These are phyloP conservation scores for Echinarachnius parma DNA, from an alignment of 53 echinoderm and acorn worm genomes.

Conservation along the genomic window DNA sequence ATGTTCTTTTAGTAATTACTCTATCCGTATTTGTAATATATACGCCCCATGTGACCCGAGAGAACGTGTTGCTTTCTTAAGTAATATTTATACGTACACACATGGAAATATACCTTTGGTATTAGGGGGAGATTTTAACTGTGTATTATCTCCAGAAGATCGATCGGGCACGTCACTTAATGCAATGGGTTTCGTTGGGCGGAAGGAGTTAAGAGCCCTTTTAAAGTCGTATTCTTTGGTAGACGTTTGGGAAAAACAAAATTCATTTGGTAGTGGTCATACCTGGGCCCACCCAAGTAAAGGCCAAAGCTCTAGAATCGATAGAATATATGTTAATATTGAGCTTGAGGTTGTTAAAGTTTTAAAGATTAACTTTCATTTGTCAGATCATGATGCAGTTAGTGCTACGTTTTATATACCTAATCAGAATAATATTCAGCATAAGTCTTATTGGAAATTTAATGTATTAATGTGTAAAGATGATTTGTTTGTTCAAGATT, in stretches of 20 bases:
- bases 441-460: slow-evolving; percentile 55
- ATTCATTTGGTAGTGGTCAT: not conserved
- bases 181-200: slow-evolving; percentile 15
- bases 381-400: slow-evolving; percentile 52
- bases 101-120: slow-evolving; percentile 3
- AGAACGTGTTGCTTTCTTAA: slow-evolving; percentile 4
- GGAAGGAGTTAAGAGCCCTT: slow-evolving; percentile 8
- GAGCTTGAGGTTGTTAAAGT: not conserved
- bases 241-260: not conserved
- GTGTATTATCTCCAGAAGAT: not conserved
- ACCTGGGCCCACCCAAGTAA: slow-evolving; percentile 47
- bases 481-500: slow-evolving; percentile 28
- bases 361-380: not conserved
- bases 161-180: not conserved
- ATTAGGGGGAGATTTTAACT: slow-evolving; percentile 24
- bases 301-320: slow-evolving; percentile 31
- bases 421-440: not conserved
- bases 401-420: not conserved
- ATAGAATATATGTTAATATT: slow-evolving; percentile 44
- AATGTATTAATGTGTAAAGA: slow-evolving; percentile 41
- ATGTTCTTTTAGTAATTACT: slow-evolving; percentile 9
- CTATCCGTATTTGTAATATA: slow-evolving; percentile 20
- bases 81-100: not conserved
- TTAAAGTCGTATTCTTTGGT: slow-evolving; percentile 1
- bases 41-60: slow-evolving; percentile 6